Evolutionary conservation across 2,797 vertebrate genomes (phyloP).

Genomic region (Spinus olivaceus): DNA sequence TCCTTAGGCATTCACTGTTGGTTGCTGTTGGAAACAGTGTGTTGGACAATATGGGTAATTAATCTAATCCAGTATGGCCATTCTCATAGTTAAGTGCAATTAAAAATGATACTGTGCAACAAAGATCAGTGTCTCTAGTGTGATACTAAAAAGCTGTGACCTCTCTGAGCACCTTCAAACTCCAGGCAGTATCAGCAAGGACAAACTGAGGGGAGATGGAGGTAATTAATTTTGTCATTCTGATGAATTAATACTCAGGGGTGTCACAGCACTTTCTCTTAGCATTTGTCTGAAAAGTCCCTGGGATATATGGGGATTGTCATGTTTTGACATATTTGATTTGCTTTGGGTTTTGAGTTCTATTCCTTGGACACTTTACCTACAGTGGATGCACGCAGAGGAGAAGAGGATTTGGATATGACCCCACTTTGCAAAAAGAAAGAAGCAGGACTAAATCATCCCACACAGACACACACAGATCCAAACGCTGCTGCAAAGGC

Average conservation of each 20-base stretch:
- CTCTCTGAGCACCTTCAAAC: neutral
- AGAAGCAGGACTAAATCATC: neutral
- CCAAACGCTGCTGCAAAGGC: neutral
- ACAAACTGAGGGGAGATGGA: neutral
- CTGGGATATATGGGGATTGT: neutral
- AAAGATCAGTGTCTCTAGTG: neutral
- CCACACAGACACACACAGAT: neutral
- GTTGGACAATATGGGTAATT: neutral
- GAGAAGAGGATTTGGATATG: neutral
- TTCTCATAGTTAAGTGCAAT: neutral
- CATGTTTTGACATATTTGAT: neutral
- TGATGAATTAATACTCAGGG: neutral
- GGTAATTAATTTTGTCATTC: neutral
- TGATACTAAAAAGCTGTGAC: neutral
- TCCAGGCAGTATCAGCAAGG: neutral
- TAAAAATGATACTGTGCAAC: neutral
- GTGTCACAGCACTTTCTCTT: neutral
- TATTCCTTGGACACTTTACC: neutral
- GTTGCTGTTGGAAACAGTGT: neutral
- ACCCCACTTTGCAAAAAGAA: neutral
- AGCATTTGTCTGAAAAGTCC: neutral
- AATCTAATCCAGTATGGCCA: neutral
- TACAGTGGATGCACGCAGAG: neutral
- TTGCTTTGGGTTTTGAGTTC: neutral
- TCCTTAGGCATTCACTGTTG: neutral